Evolutionary conservation across 2,888 invertebrate species (phyloP).

Genomic region (Macaria liturata): DNA sequence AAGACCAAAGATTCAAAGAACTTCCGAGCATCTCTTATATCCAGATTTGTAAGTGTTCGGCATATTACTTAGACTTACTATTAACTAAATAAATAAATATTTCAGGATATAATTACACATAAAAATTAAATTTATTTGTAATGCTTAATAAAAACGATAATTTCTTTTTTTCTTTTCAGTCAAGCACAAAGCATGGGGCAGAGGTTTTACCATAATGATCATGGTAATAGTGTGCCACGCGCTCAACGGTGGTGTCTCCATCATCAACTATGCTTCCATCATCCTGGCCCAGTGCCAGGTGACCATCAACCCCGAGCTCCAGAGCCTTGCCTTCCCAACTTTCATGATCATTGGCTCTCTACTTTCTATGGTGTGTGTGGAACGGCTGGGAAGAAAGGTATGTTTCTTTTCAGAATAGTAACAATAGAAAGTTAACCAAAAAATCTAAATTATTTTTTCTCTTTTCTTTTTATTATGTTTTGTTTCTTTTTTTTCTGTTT

Average conservation of each 20-base stretch:
- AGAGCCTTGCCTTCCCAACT: slow-evolving; percentile 47
- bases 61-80: no score
- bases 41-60: slow-evolving; percentile 44
- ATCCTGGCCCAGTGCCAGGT: slow-evolving; percentile 45
- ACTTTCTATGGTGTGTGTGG: slow-evolving; percentile 41
- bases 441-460: no score
- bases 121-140: no score
- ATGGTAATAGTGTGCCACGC: slow-evolving; percentile 38
- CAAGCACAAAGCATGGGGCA: slow-evolving; percentile 50
- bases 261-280: slow-evolving; percentile 47
- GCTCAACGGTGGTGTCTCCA: slow-evolving; percentile 44
- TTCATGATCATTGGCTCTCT: slow-evolving; percentile 47
- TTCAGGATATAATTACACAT: no score
- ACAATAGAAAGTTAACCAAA: no score
- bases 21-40: slow-evolving; percentile 51
- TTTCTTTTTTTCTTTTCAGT: slow-evolving; percentile 41
- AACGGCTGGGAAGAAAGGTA: slow-evolving; percentile 47
- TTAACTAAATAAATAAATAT: no score
- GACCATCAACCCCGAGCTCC: slow-evolving; percentile 44
- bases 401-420: no score
- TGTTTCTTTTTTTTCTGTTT: not conserved
- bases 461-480: no score
- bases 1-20: slow-evolving; percentile 53
- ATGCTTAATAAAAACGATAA: no score
- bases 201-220: slow-evolving; percentile 41